A percentile compares a stretch with the other conserved stretches of the same genome.
These are phyloP conservation scores for Bugulina stolonifera DNA, from an alignment of 2,888 invertebrate species.

Conservation along the genomic window DNA sequence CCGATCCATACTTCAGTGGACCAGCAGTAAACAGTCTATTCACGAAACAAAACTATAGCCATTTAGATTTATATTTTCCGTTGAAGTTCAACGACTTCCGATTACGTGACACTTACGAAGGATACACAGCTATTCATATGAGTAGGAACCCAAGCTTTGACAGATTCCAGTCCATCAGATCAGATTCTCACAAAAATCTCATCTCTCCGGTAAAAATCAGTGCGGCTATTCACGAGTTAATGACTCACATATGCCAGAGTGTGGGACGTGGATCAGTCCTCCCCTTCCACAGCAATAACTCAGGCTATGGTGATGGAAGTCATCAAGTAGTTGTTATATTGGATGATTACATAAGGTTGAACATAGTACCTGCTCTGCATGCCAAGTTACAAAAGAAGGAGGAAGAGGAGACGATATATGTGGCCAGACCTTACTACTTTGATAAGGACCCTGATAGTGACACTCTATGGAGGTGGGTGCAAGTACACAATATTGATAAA, in stretches of 20 bases:
- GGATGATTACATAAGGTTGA: not conserved
- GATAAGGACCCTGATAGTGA: slow-evolving; percentile 35
- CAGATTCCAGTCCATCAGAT: slow-evolving; percentile 17
- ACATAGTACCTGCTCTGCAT: slow-evolving; percentile 11
- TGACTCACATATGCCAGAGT: slow-evolving; percentile 21
- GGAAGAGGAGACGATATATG: slow-evolving; percentile 28
- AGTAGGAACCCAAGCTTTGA: slow-evolving; percentile 10
- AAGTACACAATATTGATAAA: no score
- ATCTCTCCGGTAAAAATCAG: not conserved
- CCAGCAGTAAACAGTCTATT: not conserved
- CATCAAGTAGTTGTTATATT: not conserved
- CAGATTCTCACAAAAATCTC: not conserved
- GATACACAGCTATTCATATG: not conserved
- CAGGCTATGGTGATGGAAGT: not conserved
- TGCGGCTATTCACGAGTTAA: slow-evolving; percentile 8
- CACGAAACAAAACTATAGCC: slow-evolving; percentile 10
- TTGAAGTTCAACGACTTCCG: slow-evolving; percentile 14
- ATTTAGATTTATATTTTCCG: not conserved
- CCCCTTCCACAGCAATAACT: not conserved
- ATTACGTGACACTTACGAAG: not conserved
- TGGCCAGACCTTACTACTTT: slow-evolving; percentile 32
- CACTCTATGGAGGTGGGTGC: slow-evolving; percentile 34
- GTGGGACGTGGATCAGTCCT: slow-evolving; percentile 11
- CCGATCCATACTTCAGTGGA: not conserved
- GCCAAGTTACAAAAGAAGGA: slow-evolving; percentile 11